These are phyloP conservation scores for Tetranychus piercei DNA, from an alignment of 2,888 invertebrate genomes.

Conservation along the genomic window DNA sequence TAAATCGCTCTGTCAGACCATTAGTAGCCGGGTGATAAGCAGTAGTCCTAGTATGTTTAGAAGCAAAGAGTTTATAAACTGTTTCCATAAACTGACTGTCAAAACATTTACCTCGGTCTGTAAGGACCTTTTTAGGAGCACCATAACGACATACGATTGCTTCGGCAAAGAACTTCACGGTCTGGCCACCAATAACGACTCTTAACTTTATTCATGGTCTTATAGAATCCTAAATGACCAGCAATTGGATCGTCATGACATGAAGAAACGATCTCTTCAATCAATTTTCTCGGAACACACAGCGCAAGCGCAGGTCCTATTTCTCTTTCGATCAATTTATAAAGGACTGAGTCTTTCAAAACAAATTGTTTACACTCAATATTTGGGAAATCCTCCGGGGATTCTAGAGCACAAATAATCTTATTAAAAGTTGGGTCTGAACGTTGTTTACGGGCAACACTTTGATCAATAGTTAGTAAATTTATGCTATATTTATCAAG, in stretches of 20 bases:
- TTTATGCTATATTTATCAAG: no score
- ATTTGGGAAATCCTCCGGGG: background rate
- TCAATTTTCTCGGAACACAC: background rate
- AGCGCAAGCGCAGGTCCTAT: background rate
- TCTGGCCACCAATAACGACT: conserved; percentile 6
- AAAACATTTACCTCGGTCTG: background rate
- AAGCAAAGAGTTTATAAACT: conserved; percentile 2
- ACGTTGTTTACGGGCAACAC: background rate
- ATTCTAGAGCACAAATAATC: background rate
- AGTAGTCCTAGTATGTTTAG: conserved; percentile 22
- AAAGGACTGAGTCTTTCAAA: background rate
- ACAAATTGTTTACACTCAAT: background rate
- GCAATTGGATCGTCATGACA: background rate
- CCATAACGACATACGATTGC: conserved; percentile 25
- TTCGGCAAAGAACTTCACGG: conserved; percentile 21
- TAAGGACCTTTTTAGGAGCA: background rate
- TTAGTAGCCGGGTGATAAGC: conserved; percentile 25
- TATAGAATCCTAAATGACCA: conserved; percentile 9
- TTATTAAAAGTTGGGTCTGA: background rate
- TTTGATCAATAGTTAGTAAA: no score
- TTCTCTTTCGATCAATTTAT: background rate
- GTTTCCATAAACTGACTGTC: background rate
- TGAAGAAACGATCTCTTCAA: background rate
- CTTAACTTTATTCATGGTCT: background rate
- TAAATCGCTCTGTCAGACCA: conserved; percentile 26